Conservation (phyloP, 2,113 vertebrate species). For the Motacilla alba region DNA sequence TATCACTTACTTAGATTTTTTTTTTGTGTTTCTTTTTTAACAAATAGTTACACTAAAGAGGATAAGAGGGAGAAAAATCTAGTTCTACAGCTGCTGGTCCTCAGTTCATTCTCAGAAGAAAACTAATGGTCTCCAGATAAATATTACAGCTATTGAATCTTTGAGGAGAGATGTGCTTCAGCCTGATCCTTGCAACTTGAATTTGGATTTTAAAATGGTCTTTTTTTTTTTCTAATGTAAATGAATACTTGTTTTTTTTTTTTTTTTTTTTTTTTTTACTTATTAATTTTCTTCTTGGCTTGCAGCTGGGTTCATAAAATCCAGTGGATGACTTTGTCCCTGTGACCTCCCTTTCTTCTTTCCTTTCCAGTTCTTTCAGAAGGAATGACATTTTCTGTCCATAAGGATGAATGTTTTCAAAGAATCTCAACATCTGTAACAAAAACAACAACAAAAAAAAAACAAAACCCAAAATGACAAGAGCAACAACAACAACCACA, state of each 20-base stretch:
- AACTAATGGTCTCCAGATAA: neutral
- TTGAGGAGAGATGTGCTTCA: neutral
- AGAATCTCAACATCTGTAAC: neutral
- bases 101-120: neutral
- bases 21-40: neutral
- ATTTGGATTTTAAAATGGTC: neutral
- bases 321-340: accelerated
- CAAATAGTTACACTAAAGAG: neutral
- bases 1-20: neutral
- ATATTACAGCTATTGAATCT: neutral
- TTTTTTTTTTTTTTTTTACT: no score
- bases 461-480: neutral
- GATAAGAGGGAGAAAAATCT: neutral
- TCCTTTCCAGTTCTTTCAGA: neutral
- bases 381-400: neutral
- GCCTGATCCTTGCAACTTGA: neutral
- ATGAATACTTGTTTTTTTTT: neutral
- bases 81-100: neutral
- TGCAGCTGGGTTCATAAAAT: neutral
- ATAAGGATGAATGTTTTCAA: neutral
- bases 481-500: neutral
- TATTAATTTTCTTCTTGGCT: neutral
- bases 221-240: neutral
- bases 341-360: neutral
- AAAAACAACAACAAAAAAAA: neutral